phyloP scores from a whole-genome alignment of 2,113 vertebrate species.

The Cyrtonyx montezumae region DNA sequence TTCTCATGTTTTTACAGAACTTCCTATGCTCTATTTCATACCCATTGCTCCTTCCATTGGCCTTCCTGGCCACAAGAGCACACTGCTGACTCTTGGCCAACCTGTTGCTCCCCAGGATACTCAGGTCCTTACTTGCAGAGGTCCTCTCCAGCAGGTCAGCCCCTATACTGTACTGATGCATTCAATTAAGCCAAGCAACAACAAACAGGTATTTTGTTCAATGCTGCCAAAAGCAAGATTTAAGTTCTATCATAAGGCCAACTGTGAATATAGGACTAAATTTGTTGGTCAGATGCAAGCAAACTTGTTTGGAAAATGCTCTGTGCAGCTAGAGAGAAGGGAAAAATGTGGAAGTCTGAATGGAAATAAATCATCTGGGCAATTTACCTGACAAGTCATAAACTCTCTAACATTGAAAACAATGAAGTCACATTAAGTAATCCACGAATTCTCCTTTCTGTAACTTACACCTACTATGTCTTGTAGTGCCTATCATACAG shows the following conservation, averaged over 20 bases:
- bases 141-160: neutral
- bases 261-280: neutral
- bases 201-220: neutral
- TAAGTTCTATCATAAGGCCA: neutral
- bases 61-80: too few relatives aligned
- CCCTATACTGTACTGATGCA: neutral
- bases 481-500: neutral
- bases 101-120: neutral
- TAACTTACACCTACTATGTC: neutral
- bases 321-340: neutral
- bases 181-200: neutral
- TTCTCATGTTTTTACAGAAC: too few relatives aligned
- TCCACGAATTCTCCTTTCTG: neutral
- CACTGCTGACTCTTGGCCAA: too few relatives aligned
- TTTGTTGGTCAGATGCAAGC: neutral
- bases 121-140: neutral
- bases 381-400: neutral
- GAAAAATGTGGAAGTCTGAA: neutral
- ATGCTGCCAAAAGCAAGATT: neutral
- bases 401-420: neutral
- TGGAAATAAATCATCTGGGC: neutral
- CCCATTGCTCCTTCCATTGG: too few relatives aligned
- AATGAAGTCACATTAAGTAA: neutral
- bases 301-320: neutral
- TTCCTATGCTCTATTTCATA: too few relatives aligned